Evolutionary conservation across 2,797 vertebrate species (phyloP).

Genomic region (Atherinosoma microstoma): DNA sequence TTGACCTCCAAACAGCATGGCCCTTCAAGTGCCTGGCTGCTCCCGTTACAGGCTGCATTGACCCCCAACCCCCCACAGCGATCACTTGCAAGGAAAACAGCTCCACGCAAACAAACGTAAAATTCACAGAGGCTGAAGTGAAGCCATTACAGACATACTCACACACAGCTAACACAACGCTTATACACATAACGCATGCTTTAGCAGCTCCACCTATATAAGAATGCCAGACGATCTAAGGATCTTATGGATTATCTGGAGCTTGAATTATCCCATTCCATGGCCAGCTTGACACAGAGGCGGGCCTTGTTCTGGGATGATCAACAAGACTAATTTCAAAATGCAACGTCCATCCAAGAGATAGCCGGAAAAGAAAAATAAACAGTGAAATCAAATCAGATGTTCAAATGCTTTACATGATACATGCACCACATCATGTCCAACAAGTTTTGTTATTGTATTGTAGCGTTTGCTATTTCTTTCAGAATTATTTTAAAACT

Average conservation of each 20-base stretch:
- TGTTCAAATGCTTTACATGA: background rate
- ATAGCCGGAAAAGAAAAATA: slow-evolving; percentile 17
- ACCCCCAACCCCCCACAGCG: slow-evolving; percentile 9
- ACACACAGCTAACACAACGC: slow-evolving; percentile 15
- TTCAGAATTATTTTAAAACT: no score
- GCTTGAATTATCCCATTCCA: slow-evolving; percentile 59
- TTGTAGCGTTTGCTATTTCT: background rate
- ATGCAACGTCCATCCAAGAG: slow-evolving; percentile 24
- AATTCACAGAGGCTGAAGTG: slow-evolving; percentile 17
- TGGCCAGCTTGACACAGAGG: slow-evolving; percentile 56
- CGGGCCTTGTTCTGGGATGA: slow-evolving; percentile 65
- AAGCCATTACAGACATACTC: slow-evolving; percentile 5
- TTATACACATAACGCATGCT: slow-evolving; percentile 16
- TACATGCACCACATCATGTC: background rate
- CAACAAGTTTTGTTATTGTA: background rate
- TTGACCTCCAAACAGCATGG: slow-evolving; percentile 64
- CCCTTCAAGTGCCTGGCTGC: slow-evolving; percentile 50
- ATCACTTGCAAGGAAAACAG: slow-evolving; percentile 35
- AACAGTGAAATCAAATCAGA: no score
- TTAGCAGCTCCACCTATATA: slow-evolving; percentile 27
- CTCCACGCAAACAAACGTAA: slow-evolving; percentile 43
- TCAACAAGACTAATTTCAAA: slow-evolving; percentile 51
- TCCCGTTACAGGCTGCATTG: slow-evolving; percentile 40
- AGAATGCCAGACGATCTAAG: slow-evolving; percentile 57
- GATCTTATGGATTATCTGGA: slow-evolving; percentile 63